These are phyloP conservation scores for Psittacula cyanocephala DNA, from an alignment of 2,113 vertebrate species.

Conservation along the genomic window DNA sequence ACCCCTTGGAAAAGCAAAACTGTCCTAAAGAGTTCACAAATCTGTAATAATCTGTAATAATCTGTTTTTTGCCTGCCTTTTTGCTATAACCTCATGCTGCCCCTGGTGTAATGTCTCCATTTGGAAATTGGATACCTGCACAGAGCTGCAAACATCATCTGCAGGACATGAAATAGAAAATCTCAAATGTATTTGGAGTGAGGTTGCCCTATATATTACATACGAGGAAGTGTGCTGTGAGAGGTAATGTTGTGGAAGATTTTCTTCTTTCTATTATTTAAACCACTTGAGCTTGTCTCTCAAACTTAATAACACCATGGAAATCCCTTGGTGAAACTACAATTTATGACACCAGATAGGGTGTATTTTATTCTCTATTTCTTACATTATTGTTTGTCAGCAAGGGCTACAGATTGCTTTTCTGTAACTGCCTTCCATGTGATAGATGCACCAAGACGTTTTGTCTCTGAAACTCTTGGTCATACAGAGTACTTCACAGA, in stretches of 20 bases:
- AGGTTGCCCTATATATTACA: neutral
- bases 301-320: constrained; percentile 26
- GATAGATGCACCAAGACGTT: neutral
- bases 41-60: too few species aligned
- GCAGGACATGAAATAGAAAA: constrained; percentile 5
- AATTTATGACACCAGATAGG: constrained; percentile 7
- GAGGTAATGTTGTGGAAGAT: neutral
- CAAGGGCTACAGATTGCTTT: constrained; percentile 26
- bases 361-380: constrained; percentile 43
- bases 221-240: neutral
- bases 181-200: constrained; percentile 13
- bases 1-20: neutral
- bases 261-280: constrained; percentile 54
- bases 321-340: neutral
- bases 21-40: neutral
- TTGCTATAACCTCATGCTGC: neutral
- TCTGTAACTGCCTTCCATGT: neutral
- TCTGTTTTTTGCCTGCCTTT: neutral
- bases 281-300: constrained; percentile 55
- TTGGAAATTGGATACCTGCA: constrained; percentile 23
- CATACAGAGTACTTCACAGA: neutral
- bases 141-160: neutral
- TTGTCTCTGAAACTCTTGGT: neutral
- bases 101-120: neutral
- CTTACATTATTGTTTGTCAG: constrained; percentile 50